Evolutionary conservation across 1,140 invertebrate genomes (phyloP), one percentile per base, ranked within the genome.

Genomic region (Phymastichus coffea): DNA sequence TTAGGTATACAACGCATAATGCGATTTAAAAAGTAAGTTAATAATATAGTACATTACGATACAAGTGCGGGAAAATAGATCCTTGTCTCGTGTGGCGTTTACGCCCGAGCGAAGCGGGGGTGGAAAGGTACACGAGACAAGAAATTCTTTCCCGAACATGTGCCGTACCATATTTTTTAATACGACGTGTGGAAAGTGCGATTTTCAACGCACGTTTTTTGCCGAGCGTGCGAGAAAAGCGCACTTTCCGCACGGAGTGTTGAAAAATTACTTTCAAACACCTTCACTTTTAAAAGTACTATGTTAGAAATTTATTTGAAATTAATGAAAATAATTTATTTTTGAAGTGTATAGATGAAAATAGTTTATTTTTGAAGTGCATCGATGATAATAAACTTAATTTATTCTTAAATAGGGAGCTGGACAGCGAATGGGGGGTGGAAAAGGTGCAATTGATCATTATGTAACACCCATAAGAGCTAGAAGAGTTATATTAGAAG

Each of bases 361-460:
- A n/a, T n/a, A 15, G 7, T n/a, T 14, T 17, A 9, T 33, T 1
- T 8, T 19, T 33, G 14, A 4, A 14, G 19, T 25, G 15, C 22
- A 12, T 38, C n/a, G 22, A 14, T 54, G 15, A 12, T 17, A 26
- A 47, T 20, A 52, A 44, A 44, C 8, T 9, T 17, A 43, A 30
- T 57, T 30, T 17, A 15, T 19, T 35, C 55, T 64, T 48, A 37
- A 49, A 28, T 58, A 87, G 82, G 89, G 92, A 1, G 87, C 88
- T 78, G 97, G 97, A 3, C 86, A 90, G 49, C 81, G 94, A 66
- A 94, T 98, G 90, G 98, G 98, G 55, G 93, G 94, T 67, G 97
- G 97, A 7, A 99, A 99, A 84, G 93, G 92, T 10, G 74, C 85
- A n/a, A 98, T 99, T 54, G 86, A 97, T 76, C 93, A 98, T 78